These are phyloP conservation scores for Coelopa pilipes DNA, from an alignment of 2,888 invertebrate species.

Conservation along the genomic window DNA sequence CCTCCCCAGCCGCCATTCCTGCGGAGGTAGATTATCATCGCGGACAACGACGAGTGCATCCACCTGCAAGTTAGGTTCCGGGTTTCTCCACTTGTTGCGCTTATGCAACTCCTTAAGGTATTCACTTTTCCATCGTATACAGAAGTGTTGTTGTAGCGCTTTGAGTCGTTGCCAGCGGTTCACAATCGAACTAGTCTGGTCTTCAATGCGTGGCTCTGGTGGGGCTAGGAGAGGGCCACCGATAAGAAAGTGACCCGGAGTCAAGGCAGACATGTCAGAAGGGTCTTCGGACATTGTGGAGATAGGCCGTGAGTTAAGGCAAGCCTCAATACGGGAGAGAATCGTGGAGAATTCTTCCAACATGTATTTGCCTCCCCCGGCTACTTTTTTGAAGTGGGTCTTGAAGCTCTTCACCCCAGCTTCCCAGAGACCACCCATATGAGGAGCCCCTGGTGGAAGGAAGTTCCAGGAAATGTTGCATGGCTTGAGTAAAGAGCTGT, in stretches of 20 bases:
- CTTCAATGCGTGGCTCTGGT: slow-evolving; percentile 11
- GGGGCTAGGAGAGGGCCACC: slow-evolving; percentile 26
- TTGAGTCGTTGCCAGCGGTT: slow-evolving; percentile 12
- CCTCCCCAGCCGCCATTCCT: slow-evolving; percentile 28
- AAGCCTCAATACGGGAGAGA: slow-evolving; percentile 30
- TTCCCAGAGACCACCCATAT: slow-evolving; percentile 20
- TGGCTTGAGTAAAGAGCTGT: neutral
- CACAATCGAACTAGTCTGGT: neutral
- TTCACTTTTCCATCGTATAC: slow-evolving; percentile 6
- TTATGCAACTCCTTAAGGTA: slow-evolving; percentile 15
- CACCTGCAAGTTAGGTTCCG: neutral
- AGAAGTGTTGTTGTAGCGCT: neutral
- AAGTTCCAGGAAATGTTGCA: neutral
- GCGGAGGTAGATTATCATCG: slow-evolving; percentile 17
- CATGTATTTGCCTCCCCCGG: neutral
- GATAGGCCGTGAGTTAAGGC: slow-evolving; percentile 36
- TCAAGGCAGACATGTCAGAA: slow-evolving; percentile 23
- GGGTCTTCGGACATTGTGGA: slow-evolving; percentile 31
- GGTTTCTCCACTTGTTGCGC: slow-evolving; percentile 18
- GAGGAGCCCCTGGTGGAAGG: slow-evolving; percentile 13
- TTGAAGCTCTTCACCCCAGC: slow-evolving; percentile 19
- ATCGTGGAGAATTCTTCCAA: slow-evolving; percentile 37
- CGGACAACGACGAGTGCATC: slow-evolving; percentile 20
- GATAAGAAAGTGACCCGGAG: slow-evolving; percentile 37
- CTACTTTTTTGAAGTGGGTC: neutral